phyloP scores from a whole-genome alignment of 2,113 vertebrate species.

The Ahaetulla prasina region DNA sequence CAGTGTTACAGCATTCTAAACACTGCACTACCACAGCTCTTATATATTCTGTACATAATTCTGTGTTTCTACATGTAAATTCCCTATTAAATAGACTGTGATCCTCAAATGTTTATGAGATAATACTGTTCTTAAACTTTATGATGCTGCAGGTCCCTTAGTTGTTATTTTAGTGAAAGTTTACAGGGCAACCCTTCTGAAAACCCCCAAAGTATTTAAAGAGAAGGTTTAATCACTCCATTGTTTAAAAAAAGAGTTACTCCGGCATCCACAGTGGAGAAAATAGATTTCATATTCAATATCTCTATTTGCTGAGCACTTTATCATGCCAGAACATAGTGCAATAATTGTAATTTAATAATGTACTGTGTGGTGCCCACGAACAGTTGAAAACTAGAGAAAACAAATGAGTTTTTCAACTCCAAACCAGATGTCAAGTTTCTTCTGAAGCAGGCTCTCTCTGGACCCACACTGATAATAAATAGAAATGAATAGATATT shows the following conservation, averaged over 20 bases:
- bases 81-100: background rate
- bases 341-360: slow-evolving; percentile 64
- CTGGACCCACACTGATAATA: slow-evolving; percentile 43
- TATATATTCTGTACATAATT: background rate
- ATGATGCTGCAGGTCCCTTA: background rate
- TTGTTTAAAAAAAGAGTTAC: slow-evolving; percentile 21
- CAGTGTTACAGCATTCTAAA: too few species aligned
- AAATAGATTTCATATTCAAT: slow-evolving; percentile 25
- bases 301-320: slow-evolving; percentile 47
- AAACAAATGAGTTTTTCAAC: slow-evolving; percentile 55
- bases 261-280: slow-evolving; percentile 14
- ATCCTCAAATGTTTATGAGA: background rate
- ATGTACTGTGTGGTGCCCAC: slow-evolving; percentile 39
- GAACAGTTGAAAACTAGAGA: slow-evolving; percentile 43
- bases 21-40: too few species aligned
- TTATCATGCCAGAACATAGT: slow-evolving; percentile 45
- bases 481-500: slow-evolving; percentile 44
- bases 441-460: slow-evolving; percentile 43
- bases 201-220: background rate
- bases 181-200: background rate
- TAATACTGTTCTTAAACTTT: background rate
- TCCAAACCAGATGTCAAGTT: slow-evolving; percentile 42
- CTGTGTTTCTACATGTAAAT: background rate
- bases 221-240: background rate
- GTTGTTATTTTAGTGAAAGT: background rate